phyloP scores from a whole-genome alignment of 2,797 vertebrate species.

The Yasuhikotakia modesta region DNA sequence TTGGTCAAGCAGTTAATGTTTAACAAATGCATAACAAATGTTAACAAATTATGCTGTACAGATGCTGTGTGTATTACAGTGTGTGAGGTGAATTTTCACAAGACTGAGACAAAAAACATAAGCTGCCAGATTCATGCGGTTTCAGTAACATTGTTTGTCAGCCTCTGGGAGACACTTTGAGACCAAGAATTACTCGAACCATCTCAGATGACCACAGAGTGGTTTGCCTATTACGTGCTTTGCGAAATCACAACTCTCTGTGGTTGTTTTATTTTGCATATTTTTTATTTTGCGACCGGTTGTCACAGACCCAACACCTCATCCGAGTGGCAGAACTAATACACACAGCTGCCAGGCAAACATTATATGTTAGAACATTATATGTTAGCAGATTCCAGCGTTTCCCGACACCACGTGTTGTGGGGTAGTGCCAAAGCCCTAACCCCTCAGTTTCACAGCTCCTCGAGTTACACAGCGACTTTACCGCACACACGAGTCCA shows the following conservation, averaged over 20 bases:
- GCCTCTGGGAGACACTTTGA: neutral
- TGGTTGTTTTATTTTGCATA: neutral
- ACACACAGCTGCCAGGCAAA: conserved; percentile 42
- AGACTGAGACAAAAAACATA: neutral
- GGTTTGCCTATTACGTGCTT: neutral
- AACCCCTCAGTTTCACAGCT: conserved; percentile 36
- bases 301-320: neutral
- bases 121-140: neutral
- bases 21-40: too few relatives aligned
- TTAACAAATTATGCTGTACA: neutral
- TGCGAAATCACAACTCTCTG: neutral
- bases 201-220: neutral
- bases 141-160: neutral
- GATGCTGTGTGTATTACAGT: neutral
- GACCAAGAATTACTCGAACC: neutral
- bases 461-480: conserved; percentile 45
- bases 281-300: neutral
- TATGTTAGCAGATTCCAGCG: conserved; percentile 1
- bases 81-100: too few relatives aligned
- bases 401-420: conserved; percentile 65
- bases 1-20: neutral
- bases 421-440: conserved; percentile 65
- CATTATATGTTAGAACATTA: conserved; percentile 38
- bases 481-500: conserved; percentile 25
- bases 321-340: conserved; percentile 4